Evolutionary conservation across 2,888 invertebrate species (phyloP).

Genomic region (Drosophila recens): DNA sequence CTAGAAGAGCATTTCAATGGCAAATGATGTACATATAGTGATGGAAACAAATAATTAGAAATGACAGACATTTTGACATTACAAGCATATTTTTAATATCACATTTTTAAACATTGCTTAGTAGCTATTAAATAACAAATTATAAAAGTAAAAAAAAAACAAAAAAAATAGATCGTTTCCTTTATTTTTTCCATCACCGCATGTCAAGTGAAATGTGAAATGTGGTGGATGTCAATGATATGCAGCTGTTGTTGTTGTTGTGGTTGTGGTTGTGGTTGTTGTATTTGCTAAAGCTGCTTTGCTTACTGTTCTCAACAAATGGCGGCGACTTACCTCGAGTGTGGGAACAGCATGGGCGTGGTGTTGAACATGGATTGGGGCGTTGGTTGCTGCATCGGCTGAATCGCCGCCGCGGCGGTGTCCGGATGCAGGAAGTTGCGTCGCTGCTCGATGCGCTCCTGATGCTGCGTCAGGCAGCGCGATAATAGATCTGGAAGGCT

Average conservation of each 20-base stretch:
- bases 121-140: no score
- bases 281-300: conserved; percentile 13
- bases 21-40: conserved; percentile 14
- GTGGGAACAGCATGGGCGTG: conserved; percentile 87
- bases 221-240: conserved; percentile 2
- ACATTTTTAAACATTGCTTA: no score
- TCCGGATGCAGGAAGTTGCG: conserved; percentile 95
- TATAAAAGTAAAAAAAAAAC: no score
- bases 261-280: not conserved
- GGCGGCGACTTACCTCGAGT: conserved; percentile 86
- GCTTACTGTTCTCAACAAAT: not conserved
- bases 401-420: conserved; percentile 88
- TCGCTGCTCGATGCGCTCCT: conserved; percentile 92
- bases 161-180: no score
- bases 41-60: no score
- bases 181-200: no score
- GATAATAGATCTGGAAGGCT: conserved; percentile 93
- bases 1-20: conserved; percentile 27
- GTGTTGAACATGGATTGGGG: conserved; percentile 86
- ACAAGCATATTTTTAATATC: no score
- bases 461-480: conserved; percentile 90
- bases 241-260: conserved; percentile 17
- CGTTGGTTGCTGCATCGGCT: conserved; percentile 85
- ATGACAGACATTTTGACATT: no score
- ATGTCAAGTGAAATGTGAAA: conserved; percentile 1